Base-by-base conservation (phyloP, 2,888 invertebrate genomes). In the Entomobrya proxima region DNA sequence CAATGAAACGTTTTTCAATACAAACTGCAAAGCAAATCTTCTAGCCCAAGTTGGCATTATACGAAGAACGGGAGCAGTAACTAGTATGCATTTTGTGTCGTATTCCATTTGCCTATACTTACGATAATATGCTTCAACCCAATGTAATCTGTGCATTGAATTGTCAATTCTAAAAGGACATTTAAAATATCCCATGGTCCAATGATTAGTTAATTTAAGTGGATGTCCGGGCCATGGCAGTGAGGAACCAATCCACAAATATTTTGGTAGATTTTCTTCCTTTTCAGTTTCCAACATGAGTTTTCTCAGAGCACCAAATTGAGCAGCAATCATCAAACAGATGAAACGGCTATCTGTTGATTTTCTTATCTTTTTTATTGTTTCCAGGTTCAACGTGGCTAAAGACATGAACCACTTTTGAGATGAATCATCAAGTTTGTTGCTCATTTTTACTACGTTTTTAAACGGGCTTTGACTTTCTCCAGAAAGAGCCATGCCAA, bases 381-480 rank as follows among this genome's bases (percentile, higher is more conserved):
- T 6, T 5, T 47, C 2, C 72, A 87, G 35, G 35, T 87, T 64
- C n/a, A 87, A 61, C 18, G 83, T 84, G 2, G 77, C 47, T 15
- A 87, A 83, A 7, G 87, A 87, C 47, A 87, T 83, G 35, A 76
- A 35, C 87, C 87, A 87, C 9, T 21, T n/a, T n/a, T n/a, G n/a
- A n/a, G n/a, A n/a, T n/a, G n/a, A n/a, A n/a, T n/a, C n/a, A n/a
- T n/a, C n/a, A n/a, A n/a, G n/a, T n/a, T n/a, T n/a, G n/a, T n/a
- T n/a, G n/a, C n/a, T n/a, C n/a, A n/a, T n/a, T n/a, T n/a, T n/a
- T n/a, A 7, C 4, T 0, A 24, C 13, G 27, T 64, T 44, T n/a
- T 58, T 77, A 35, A 72, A 82, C 0, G 77, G 86, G 50, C 40
- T 76, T 58, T 69, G 44, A 47, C 64, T 64, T 18, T 77, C 32